A percentile compares a stretch with the other conserved stretches of the same genome.
Conservation (phyloP, 64 coral and sea anemone species). For the Stichodactyla mertensii region DNA sequence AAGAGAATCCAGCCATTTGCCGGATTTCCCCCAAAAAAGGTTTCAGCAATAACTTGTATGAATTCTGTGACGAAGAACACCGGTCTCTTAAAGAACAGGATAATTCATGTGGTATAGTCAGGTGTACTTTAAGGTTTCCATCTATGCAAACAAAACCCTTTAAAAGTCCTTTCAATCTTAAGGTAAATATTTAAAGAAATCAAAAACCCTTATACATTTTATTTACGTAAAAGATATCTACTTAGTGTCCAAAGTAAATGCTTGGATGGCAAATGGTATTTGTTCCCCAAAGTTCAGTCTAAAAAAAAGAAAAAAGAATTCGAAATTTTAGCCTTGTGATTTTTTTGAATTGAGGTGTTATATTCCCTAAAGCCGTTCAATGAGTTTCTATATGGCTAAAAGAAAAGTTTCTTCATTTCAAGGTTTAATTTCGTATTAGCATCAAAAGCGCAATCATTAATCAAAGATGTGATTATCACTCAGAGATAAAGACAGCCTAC, state of each 20-base stretch:
- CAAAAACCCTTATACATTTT: slow-evolving; percentile 7
- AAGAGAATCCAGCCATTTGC: neutral
- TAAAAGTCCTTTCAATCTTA: neutral
- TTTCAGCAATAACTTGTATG: slow-evolving; percentile 2
- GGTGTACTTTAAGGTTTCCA: slow-evolving; percentile 14
- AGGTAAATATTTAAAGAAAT: slow-evolving; percentile 20
- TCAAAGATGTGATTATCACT: slow-evolving; percentile 1
- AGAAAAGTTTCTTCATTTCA: neutral
- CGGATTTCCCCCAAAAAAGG: slow-evolving; percentile 7
- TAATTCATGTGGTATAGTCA: neutral
- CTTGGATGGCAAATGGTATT: neutral
- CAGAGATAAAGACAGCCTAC: neutral
- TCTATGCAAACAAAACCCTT: slow-evolving; percentile 17
- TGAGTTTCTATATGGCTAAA: neutral
- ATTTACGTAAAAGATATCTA: slow-evolving; percentile 20
- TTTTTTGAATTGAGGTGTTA: neutral
- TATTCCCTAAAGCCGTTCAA: slow-evolving; percentile 5
- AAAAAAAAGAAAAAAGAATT: neutral
- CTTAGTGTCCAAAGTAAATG: neutral
- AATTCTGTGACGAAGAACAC: neutral
- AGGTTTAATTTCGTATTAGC: neutral
- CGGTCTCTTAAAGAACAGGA: neutral
- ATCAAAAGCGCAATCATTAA: slow-evolving; percentile 19
- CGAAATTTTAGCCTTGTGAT: neutral
- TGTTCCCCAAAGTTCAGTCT: neutral